Evolutionary conservation across 2,888 invertebrate genomes (phyloP).

Genomic region (Parasteatoda lunata): DNA sequence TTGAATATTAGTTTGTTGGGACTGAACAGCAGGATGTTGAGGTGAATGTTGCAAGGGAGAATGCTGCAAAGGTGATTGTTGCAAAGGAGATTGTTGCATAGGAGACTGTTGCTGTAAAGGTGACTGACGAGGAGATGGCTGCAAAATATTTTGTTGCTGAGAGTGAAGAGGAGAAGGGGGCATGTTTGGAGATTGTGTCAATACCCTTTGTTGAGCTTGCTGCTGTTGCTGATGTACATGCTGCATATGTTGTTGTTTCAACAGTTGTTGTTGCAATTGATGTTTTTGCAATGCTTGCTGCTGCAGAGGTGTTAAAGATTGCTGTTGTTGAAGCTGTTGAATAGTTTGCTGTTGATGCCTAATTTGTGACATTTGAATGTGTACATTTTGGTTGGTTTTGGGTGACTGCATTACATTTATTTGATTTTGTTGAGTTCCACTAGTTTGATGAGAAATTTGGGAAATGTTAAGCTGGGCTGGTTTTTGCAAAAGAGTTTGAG

Average conservation of each 20-base stretch:
- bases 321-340: constrained; percentile 50
- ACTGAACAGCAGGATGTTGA: constrained; percentile 26
- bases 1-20: constrained; percentile 38
- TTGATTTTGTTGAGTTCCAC: constrained; percentile 34
- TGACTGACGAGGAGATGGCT: constrained; percentile 59
- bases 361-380: constrained; percentile 22
- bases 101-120: constrained; percentile 53
- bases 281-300: constrained; percentile 55
- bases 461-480: constrained; percentile 37
- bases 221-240: constrained; percentile 55
- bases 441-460: constrained; percentile 39
- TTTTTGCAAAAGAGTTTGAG: constrained; percentile 34
- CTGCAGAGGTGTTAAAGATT: constrained; percentile 18
- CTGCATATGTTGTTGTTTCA: constrained; percentile 60
- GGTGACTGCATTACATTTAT: constrained; percentile 14
- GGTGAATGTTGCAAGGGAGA: constrained; percentile 39
- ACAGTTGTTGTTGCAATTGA: constrained; percentile 59
- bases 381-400: neutral
- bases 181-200: constrained; percentile 50
- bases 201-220: constrained; percentile 46
- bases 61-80: constrained; percentile 37
- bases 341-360: constrained; percentile 45
- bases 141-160: constrained; percentile 56
- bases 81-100: constrained; percentile 38
- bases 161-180: constrained; percentile 56